These are phyloP conservation scores for Oegoconia quadripuncta DNA, from an alignment of 2,888 invertebrate species.

Conservation along the genomic window DNA sequence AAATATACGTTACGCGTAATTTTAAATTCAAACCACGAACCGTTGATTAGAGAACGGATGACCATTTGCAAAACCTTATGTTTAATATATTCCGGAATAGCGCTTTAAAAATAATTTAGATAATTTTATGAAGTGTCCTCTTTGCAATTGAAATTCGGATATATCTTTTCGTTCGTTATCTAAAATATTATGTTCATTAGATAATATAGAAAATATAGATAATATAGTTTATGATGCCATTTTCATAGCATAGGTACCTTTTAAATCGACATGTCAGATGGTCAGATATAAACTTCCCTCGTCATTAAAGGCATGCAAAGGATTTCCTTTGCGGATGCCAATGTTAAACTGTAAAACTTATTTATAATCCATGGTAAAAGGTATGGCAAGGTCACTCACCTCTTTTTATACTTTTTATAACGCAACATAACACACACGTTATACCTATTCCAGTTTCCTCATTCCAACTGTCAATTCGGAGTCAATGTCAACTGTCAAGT, in stretches of 20 bases:
- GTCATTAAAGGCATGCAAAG: conserved; percentile 30
- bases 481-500: background rate
- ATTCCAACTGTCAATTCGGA: background rate
- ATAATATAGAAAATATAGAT: background rate
- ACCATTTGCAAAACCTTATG: background rate
- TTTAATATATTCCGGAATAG: conserved; percentile 5
- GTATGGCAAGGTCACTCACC: conserved; percentile 17
- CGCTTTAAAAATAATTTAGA: background rate
- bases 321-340: conserved; percentile 23
- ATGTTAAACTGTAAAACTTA: conserved; percentile 5
- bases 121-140: background rate
- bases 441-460: conserved; percentile 7
- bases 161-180: background rate
- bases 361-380: conserved; percentile 2
- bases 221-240: background rate
- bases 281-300: conserved; percentile 40
- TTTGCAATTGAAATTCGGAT: conserved; percentile 20
- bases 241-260: background rate
- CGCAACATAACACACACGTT: background rate
- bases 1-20: background rate
- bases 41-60: conserved; percentile 3
- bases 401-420: background rate
- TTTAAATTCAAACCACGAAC: conserved; percentile 14
- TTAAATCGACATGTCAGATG: conserved; percentile 26
- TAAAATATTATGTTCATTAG: background rate